Base-by-base conservation (phyloP, 2,113 vertebrate genomes). In the Clarias macrocephalus region DNA sequence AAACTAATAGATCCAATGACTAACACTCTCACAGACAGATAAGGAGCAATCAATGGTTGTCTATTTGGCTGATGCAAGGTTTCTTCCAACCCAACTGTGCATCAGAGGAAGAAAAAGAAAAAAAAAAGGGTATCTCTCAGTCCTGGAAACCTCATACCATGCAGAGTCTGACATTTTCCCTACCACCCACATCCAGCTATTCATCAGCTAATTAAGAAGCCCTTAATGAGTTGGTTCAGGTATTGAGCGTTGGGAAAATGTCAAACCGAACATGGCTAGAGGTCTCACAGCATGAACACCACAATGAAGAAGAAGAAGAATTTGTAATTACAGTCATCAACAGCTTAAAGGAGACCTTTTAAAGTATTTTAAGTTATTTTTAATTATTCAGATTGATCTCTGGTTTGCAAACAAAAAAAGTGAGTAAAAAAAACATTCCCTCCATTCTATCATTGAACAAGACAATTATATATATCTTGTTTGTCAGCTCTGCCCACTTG, bases 61-160 rank as follows among this genome's bases (percentile, higher is more conserved):
- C 52, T 66, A 84, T 62, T 89, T 87, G 91, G 85, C 70, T 11
- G 48, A 48, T 0, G 7, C 48, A 48, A 80, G 66, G 88, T 90
- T 91, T 90, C n/a, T 25, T 56, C 6, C 8, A 30, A 48, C 5
- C 9, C 25, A 21, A 5, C 5, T 30, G 33, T 37, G 52, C 23
- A 57, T 10, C 65, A 48, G 65, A 33, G 30, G 9, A 54, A 56
- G 42, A 57, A 33, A 7, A 8, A 8, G 7, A 48, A 48, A 57
- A 25, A 12, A 10, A 11, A 52, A 23, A 1, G 12, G 21, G 73
- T 76, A 76, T 21, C 12, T 13, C 52, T 18, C 57, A 80, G 28
- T 60, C 18, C 56, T 60, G 56, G 16, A 80, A 57, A 57, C 15
- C 9, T 80, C 77, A 80, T 33, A 37, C 21, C 21, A 80, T 59